A percentile compares a stretch with the other conserved stretches of the same genome.
Conservation (phyloP, 2,888 invertebrate species). For the Eumerus sabulonum region DNA sequence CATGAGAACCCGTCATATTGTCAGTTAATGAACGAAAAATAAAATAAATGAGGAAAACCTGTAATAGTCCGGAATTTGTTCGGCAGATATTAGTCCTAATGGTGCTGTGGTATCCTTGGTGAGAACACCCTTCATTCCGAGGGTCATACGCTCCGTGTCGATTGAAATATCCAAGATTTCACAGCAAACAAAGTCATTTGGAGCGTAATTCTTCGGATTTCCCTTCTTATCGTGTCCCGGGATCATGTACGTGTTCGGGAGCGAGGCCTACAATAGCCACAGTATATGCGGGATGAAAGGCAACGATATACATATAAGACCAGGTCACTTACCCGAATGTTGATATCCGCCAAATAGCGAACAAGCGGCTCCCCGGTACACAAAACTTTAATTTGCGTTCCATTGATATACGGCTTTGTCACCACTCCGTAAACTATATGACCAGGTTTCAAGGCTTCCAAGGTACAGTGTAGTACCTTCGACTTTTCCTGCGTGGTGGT, state of each 20-base stretch:
- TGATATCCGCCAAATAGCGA: slow-evolving; percentile 91
- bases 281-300: slow-evolving; percentile 26
- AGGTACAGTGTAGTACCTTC: slow-evolving; percentile 88
- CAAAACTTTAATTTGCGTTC: slow-evolving; percentile 85
- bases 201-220: slow-evolving; percentile 87
- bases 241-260: slow-evolving; percentile 63
- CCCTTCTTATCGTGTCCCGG: slow-evolving; percentile 88
- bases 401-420: slow-evolving; percentile 85
- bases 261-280: slow-evolving; percentile 65
- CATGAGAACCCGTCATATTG: not conserved
- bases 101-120: slow-evolving; percentile 86
- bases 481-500: slow-evolving; percentile 85
- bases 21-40: too few relatives aligned
- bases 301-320: not conserved
- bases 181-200: slow-evolving; percentile 92
- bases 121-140: slow-evolving; percentile 90
- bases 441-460: slow-evolving; percentile 85
- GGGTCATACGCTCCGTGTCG: slow-evolving; percentile 91
- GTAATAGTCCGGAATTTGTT: slow-evolving; percentile 90
- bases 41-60: slow-evolving; percentile 82
- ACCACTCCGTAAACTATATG: slow-evolving; percentile 89
- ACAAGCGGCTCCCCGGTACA: slow-evolving; percentile 90
- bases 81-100: slow-evolving; percentile 89
- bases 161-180: slow-evolving; percentile 92
- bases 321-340: slow-evolving; percentile 85